These are phyloP conservation scores for Bombylius discolor DNA, from an alignment of 2,888 invertebrate species.

Conservation along the genomic window DNA sequence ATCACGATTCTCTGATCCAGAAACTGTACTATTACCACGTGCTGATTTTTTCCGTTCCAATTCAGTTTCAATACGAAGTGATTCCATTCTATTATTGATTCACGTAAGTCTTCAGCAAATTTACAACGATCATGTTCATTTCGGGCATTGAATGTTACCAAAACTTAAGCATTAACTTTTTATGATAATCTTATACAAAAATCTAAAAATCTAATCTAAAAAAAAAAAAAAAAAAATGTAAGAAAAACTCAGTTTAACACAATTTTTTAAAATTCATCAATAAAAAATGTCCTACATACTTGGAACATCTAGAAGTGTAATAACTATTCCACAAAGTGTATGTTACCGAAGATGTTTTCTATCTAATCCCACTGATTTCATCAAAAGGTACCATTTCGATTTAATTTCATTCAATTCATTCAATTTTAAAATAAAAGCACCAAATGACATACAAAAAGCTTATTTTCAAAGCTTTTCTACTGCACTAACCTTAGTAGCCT, in stretches of 20 bases:
- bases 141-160: slow-evolving; percentile 93
- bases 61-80: slow-evolving; percentile 85
- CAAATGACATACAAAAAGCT: too few species aligned
- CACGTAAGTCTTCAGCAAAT: slow-evolving; percentile 94
- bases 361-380: too few species aligned
- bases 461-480: too few species aligned
- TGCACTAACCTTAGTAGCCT: too few species aligned
- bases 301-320: slow-evolving; percentile 78
- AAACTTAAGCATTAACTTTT: slow-evolving; percentile 77
- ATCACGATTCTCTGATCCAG: slow-evolving; percentile 57
- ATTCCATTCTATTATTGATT: slow-evolving; percentile 96
- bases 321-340: slow-evolving; percentile 86
- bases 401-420: too few species aligned
- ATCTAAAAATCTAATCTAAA: slow-evolving; percentile 84
- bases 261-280: neutral
- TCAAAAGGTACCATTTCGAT: too few species aligned
- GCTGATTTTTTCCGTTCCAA: slow-evolving; percentile 70
- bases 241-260: neutral
- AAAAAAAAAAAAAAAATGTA: slow-evolving; percentile 4
- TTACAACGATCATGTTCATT: slow-evolving; percentile 97
- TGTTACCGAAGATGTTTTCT: slow-evolving; percentile 91
- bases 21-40: slow-evolving; percentile 41
- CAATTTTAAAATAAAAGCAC: too few species aligned
- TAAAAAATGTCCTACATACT: slow-evolving; percentile 40
- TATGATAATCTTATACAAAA: slow-evolving; percentile 87